Conservation (phyloP, 1,140 invertebrate species). For the Lepidostoma basale region DNA sequence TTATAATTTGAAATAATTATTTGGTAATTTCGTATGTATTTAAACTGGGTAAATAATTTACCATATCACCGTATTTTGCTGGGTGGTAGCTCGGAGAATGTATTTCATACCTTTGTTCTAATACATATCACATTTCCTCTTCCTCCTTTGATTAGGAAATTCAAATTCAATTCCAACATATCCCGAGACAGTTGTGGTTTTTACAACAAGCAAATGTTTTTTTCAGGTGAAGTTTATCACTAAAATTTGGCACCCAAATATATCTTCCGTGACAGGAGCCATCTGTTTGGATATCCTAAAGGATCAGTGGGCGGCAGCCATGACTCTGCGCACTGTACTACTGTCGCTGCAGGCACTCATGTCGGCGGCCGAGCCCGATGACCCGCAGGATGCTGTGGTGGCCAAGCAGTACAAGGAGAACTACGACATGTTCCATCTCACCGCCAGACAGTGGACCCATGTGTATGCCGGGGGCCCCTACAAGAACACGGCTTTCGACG, state of each 20-base stretch:
- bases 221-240: slow-evolving; percentile 89
- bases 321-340: slow-evolving; percentile 95
- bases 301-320: slow-evolving; percentile 99
- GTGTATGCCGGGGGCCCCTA: slow-evolving; percentile 88
- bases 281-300: slow-evolving; percentile 99
- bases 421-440: slow-evolving; percentile 82
- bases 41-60: too few species aligned
- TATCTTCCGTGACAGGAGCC: slow-evolving; percentile 97
- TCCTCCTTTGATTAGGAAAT: too few species aligned
- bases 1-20: too few species aligned
- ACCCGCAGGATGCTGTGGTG: slow-evolving; percentile 97
- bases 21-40: too few species aligned
- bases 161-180: too few species aligned
- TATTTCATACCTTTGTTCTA: too few species aligned
- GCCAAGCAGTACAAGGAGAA: slow-evolving; percentile 95
- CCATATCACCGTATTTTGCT: too few species aligned
- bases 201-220: too few species aligned
- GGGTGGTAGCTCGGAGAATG: too few species aligned
- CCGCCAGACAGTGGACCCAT: slow-evolving; percentile 94
- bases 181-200: too few species aligned
- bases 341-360: slow-evolving; percentile 91
- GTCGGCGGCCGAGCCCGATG: slow-evolving; percentile 93
- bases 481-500: slow-evolving; percentile 76
- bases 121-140: too few species aligned
- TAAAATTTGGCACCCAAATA: slow-evolving; percentile 99